These are phyloP conservation scores for Todus mexicanus DNA, from an alignment of 2,797 vertebrate species.

Conservation along the genomic window DNA sequence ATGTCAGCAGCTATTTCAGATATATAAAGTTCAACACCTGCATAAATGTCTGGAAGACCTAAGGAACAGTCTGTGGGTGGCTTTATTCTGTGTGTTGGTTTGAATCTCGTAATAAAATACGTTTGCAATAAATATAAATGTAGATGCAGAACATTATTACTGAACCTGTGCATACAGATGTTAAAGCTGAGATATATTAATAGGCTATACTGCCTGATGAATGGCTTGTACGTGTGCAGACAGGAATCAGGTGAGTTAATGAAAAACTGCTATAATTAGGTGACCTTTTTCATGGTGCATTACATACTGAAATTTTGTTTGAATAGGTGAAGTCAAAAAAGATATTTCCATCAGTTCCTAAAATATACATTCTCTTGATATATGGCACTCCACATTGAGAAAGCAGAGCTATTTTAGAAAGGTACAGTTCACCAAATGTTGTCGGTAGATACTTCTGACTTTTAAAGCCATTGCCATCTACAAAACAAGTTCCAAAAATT, in stretches of 20 bases:
- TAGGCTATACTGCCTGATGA: not conserved
- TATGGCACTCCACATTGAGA: not conserved
- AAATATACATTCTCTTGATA: slow-evolving; percentile 15
- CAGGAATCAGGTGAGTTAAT: slow-evolving; percentile 27
- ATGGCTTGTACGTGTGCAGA: not conserved
- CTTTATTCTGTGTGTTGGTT: not conserved
- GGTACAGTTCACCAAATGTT: not conserved
- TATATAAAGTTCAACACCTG: slow-evolving; percentile 40
- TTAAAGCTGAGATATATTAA: slow-evolving; percentile 32
- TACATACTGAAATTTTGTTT: slow-evolving; percentile 40
- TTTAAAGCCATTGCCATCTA: not conserved
- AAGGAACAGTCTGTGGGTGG: slow-evolving; percentile 33
- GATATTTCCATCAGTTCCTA: slow-evolving; percentile 33
- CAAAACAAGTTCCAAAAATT: not conserved
- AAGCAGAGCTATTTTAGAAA: slow-evolving; percentile 46
- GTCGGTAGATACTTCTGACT: not conserved
- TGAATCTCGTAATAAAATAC: slow-evolving; percentile 40
- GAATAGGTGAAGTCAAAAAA: slow-evolving; percentile 25
- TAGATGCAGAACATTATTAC: slow-evolving; percentile 5
- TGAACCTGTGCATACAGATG: not conserved
- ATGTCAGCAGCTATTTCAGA: slow-evolving; percentile 7
- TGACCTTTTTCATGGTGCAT: not conserved
- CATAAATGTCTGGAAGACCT: slow-evolving; percentile 33
- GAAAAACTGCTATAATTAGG: slow-evolving; percentile 1
- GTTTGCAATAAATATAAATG: slow-evolving; percentile 26